Conservation (phyloP, 92 coral and sea anemone species). For the Phenganax marumi region DNA sequence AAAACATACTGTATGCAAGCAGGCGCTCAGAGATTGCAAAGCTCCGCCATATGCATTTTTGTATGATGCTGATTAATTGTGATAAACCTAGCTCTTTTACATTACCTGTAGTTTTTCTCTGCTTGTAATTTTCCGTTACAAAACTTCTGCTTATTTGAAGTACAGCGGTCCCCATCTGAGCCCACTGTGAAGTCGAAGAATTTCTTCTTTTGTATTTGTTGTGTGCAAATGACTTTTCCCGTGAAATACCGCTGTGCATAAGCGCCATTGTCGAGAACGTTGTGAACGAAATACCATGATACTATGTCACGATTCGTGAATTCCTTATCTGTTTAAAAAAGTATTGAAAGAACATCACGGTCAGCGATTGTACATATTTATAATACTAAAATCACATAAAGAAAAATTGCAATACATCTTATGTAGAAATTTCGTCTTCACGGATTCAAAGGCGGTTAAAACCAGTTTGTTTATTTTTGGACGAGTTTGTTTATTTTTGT, state of each 20-base stretch:
- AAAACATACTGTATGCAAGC: not conserved
- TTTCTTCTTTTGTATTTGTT: conserved; percentile 4
- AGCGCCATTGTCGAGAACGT: conserved; percentile 4
- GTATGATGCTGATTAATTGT: not conserved
- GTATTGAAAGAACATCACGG: not conserved
- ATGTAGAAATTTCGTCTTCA: too few species aligned
- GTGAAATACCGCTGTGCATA: conserved; percentile 38
- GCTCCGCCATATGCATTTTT: not conserved
- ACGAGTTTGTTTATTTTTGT: too few species aligned
- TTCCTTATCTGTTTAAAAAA: not conserved
- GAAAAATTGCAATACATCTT: too few species aligned
- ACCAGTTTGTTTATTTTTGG: too few species aligned
- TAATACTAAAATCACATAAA: too few species aligned
- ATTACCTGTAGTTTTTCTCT: conserved; percentile 27
- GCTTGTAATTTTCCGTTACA: conserved; percentile 42
- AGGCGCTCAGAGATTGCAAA: not conserved
- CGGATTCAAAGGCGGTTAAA: too few species aligned
- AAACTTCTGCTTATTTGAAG: conserved; percentile 8
- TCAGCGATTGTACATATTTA: not conserved
- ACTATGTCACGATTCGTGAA: conserved; percentile 23
- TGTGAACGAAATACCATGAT: conserved; percentile 30
- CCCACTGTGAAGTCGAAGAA: conserved; percentile 32
- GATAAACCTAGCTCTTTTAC: not conserved
- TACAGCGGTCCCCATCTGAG: conserved; percentile 27
- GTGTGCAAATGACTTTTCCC: conserved; percentile 29